These are phyloP conservation scores for Sanderia malayensis DNA, from an alignment of 30 jellyfish, hydroid and myxozoan genomes.

Conservation along the genomic window DNA sequence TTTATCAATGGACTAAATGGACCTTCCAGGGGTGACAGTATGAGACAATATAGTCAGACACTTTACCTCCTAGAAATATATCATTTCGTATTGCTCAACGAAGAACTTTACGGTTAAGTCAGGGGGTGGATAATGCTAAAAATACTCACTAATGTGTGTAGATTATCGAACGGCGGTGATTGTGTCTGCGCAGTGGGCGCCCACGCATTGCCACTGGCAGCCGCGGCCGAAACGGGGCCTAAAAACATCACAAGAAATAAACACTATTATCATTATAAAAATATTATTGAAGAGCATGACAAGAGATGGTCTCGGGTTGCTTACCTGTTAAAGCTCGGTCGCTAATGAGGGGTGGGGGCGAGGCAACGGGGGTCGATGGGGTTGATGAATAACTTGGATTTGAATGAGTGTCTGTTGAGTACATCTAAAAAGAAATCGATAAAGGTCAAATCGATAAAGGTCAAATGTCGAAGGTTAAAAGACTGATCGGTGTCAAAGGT, in stretches of 20 bases:
- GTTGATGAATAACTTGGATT: conserved; percentile 86
- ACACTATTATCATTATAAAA: neutral
- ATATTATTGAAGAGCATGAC: neutral
- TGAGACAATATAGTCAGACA: too few relatives aligned
- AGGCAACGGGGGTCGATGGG: conserved; percentile 97
- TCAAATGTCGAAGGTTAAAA: neutral
- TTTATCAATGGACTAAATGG: too few relatives aligned
- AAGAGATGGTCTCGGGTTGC: neutral
- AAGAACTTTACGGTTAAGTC: too few relatives aligned
- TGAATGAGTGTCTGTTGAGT: conserved; percentile 89
- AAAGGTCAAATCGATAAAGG: too few relatives aligned
- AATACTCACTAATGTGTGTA: conserved; percentile 79
- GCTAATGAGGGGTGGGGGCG: conserved; percentile 97
- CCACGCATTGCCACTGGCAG: conserved; percentile 66
- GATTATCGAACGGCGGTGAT: conserved; percentile 83
- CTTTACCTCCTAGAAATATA: too few relatives aligned
- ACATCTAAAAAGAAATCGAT: conserved; percentile 69
- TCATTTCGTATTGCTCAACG: too few relatives aligned
- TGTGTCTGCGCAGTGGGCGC: conserved; percentile 63
- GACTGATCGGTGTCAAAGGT: too few relatives aligned
- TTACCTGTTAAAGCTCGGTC: conserved; percentile 75
- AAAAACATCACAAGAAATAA: neutral
- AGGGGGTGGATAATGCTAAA: neutral
- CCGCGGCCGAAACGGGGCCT: conserved; percentile 48
- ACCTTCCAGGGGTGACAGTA: too few relatives aligned